Evolutionary conservation across 2,797 vertebrate species (phyloP), one percentile per base, ranked within the genome.

Genomic region (Sebastes kiyomatsui): DNA sequence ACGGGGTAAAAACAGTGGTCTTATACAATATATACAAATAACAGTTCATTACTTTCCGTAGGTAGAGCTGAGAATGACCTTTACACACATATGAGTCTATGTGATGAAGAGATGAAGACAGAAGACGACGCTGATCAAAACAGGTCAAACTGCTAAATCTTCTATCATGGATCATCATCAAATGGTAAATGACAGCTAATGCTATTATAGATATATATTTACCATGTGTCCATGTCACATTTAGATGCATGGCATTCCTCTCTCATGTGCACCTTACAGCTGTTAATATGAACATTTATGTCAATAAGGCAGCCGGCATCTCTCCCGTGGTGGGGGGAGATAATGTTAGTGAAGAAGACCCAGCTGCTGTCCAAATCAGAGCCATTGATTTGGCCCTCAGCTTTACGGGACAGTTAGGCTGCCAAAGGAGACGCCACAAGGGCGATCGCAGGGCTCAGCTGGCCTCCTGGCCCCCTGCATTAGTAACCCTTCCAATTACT

Each of bases 331-430:
- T 69, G 80, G 70, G 9, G 52, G 66, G 79, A 77, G 80, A 64
- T 87, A 78, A 87, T 89, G 86, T 87, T 87, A 73, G 60, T 8
- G n/a, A 84, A 84, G 77, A 76, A 86, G 89, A 76, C 87, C 56
- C 93, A 95, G 92, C 93, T 95, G 94, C 82, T 81, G 82, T 70
- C 74, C 85, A 70, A 82, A 87, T 86, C 85, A 83, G 58, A 82
- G 80, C 55, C 88, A 94, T 94, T 92, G 94, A 94, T 94, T 93
- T 88, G 90, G 68, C 85, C 92, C 83, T 80, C 67, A 62, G 85
- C 90, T 86, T 71, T 20, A 73, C 5, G 59, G 92, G 92, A 91
- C 90, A 80, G 83, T 91, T 70, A 5, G 70, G 68, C 75, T 83
- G 91, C 87, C 91, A 73, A 77, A 90, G 90, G 88, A 89, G 78